Base-by-base conservation (phyloP, 2,797 vertebrate species). In the Borostomias antarcticus region DNA sequence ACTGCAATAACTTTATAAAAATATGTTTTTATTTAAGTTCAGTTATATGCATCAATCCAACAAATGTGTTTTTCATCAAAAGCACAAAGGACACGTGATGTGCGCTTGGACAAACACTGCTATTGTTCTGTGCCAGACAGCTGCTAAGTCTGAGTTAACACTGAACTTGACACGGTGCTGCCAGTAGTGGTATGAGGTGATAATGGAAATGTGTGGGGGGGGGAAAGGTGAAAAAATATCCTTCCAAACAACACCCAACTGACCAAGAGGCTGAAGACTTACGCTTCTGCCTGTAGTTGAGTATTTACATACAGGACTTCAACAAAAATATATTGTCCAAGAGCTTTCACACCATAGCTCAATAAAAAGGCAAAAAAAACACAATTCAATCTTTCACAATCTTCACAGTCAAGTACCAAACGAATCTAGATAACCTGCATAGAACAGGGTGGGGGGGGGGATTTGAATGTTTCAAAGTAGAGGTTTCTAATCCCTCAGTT, bases 311-410 rank as follows among this genome's bases (percentile, higher is more conserved):
- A 50, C 8, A 51, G 48, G 21, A 21, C 48, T 21, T 50, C 28
- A 28, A 54, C 28, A 30, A 29, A 17, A 1, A 25, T 52, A 13
- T 17, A n/a, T 26, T 53, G 23, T 53, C 26, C 25, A 15, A 30
- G 9, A 54, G 52, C 13, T 54, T 54, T n/a, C 2, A 19, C 32
- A 53, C 13, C 30, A 54, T 29, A 29, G 17, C 17, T 15, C 13
- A 54, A 26, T 23, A 53, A 28, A 54, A n/a, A 54, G 52, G 52
- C n/a, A 29, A 29, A 28, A 15, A 54, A 54, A 13, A 54, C 28
- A 13, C 2, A 54, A 25, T n/a, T n/a, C n/a, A n/a, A n/a, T n/a
- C n/a, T n/a, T 29, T 29, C 28, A 54, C 25, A 54, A 5, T 29
- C 25, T 54, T 54, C 50, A 52, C 50, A 52, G 17, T 29, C n/a